Percentiles rank a stretch among this genome's conserved stretches.
Conservation (phyloP, 2,888 invertebrate genomes). For the Anodontia alba region DNA sequence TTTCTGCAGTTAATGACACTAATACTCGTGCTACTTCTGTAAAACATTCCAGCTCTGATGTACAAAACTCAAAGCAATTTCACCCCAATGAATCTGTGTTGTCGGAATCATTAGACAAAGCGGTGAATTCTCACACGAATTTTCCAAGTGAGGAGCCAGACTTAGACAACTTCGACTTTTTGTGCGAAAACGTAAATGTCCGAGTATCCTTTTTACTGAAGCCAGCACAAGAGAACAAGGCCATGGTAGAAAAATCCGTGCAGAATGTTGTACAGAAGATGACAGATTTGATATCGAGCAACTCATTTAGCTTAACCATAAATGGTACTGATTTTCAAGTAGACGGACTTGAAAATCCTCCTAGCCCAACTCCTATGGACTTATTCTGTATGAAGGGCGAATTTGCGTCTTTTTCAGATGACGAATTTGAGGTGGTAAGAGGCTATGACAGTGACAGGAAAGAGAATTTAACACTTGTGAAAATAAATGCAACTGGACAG, state of each 20-base stretch:
- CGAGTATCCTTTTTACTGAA: slow-evolving; percentile 69
- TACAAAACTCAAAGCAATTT: background rate
- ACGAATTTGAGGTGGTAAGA: slow-evolving; percentile 43
- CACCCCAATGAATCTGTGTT: background rate
- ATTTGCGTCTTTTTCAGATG: slow-evolving; percentile 24
- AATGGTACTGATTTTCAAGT: slow-evolving; percentile 74
- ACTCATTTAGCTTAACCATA: slow-evolving; percentile 67
- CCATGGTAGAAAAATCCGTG: slow-evolving; percentile 55
- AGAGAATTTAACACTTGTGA: slow-evolving; percentile 53
- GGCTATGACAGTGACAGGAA: slow-evolving; percentile 29
- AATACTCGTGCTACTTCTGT: background rate
- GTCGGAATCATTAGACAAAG: background rate
- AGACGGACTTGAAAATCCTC: slow-evolving; percentile 51
- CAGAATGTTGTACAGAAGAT: slow-evolving; percentile 64
- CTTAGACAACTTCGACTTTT: background rate
- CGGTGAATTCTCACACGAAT: background rate
- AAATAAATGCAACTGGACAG: slow-evolving; percentile 64
- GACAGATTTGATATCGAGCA: slow-evolving; percentile 59
- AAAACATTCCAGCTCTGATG: no score
- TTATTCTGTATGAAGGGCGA: slow-evolving; percentile 61
- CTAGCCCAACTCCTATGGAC: slow-evolving; percentile 42
- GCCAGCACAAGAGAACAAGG: slow-evolving; percentile 59
- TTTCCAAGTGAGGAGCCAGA: slow-evolving; percentile 9
- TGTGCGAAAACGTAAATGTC: slow-evolving; percentile 27
- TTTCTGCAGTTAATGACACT: background rate